phyloP scores from a whole-genome alignment of 2,113 vertebrate genomes.

The Aramus guarauna region DNA sequence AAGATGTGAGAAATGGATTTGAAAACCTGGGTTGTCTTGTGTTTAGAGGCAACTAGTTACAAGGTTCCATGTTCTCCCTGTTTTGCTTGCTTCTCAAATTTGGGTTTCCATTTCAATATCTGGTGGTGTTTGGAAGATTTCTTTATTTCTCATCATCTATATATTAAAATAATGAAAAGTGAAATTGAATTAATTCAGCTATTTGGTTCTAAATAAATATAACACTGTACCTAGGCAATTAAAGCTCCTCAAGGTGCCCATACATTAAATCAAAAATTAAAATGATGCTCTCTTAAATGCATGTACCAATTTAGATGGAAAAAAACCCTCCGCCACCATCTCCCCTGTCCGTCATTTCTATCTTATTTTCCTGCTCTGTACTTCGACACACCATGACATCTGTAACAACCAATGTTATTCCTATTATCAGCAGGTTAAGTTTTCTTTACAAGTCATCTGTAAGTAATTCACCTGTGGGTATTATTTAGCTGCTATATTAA shows the following conservation, averaged over 20 bases:
- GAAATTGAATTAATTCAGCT: neutral
- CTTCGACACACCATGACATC: neutral
- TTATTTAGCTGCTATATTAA: neutral
- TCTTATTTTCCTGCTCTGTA: neutral
- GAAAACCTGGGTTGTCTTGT: neutral
- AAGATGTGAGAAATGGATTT: neutral
- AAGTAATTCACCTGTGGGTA: neutral
- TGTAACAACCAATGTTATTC: neutral
- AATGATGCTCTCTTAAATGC: neutral
- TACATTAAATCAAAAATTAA: neutral
- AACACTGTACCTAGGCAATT: neutral
- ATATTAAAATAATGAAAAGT: neutral
- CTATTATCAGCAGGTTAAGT: neutral
- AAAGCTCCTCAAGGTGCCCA: neutral
- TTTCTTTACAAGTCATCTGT: slow-evolving; percentile 17
- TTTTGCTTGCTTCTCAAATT: neutral
- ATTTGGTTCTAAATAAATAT: neutral
- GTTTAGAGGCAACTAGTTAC: neutral
- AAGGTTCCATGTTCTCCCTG: neutral
- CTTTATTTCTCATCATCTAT: neutral
- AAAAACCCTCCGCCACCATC: neutral
- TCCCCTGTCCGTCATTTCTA: neutral
- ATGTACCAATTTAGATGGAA: neutral
- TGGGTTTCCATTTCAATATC: neutral
- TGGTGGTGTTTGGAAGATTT: neutral